Evolutionary conservation across 2,888 invertebrate species (phyloP).

Genomic region (Leucophenga montana): DNA sequence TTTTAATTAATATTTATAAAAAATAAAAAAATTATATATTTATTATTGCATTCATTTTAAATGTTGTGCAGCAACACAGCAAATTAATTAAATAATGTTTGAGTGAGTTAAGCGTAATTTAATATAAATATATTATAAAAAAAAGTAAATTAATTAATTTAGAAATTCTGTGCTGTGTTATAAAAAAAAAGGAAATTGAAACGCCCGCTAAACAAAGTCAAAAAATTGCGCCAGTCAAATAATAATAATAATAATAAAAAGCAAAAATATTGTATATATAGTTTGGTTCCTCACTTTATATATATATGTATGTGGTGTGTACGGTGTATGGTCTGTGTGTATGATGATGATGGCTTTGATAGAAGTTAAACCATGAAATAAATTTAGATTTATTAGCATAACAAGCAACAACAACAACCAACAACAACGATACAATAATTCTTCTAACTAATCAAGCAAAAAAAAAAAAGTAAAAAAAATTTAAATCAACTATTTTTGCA

Average conservation of each 20-base stretch:
- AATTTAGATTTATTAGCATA: slow-evolving; percentile 56
- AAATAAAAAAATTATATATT: slow-evolving; percentile 29
- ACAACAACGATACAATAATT: slow-evolving; percentile 7
- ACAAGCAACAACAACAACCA: slow-evolving; percentile 40
- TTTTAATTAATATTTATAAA: slow-evolving; percentile 19
- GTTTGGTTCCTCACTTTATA: too few relatives aligned
- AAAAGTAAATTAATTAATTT: slow-evolving; percentile 41
- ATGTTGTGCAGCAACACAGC: slow-evolving; percentile 51
- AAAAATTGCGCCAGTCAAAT: slow-evolving; percentile 34
- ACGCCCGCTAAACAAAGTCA: slow-evolving; percentile 54
- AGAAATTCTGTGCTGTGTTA: slow-evolving; percentile 4
- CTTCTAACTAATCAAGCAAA: not conserved
- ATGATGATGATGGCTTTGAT: slow-evolving; percentile 11
- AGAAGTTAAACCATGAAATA: slow-evolving; percentile 38
- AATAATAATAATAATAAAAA: not conserved
- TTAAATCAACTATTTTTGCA: not conserved
- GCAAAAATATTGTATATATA: not conserved
- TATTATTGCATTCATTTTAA: slow-evolving; percentile 38
- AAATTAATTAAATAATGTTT: slow-evolving; percentile 34
- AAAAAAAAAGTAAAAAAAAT: too few relatives aligned
- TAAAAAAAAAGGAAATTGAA: slow-evolving; percentile 37
- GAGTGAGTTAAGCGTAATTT: slow-evolving; percentile 15
- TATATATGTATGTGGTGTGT: too few relatives aligned
- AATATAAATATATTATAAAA: slow-evolving; percentile 29
- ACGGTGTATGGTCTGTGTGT: not conserved